A percentile compares a stretch with the other conserved stretches of the same genome.
These are phyloP conservation scores for Sapajus apella DNA, from an alignment of 2,113 vertebrate genomes.

Conservation along the genomic window DNA sequence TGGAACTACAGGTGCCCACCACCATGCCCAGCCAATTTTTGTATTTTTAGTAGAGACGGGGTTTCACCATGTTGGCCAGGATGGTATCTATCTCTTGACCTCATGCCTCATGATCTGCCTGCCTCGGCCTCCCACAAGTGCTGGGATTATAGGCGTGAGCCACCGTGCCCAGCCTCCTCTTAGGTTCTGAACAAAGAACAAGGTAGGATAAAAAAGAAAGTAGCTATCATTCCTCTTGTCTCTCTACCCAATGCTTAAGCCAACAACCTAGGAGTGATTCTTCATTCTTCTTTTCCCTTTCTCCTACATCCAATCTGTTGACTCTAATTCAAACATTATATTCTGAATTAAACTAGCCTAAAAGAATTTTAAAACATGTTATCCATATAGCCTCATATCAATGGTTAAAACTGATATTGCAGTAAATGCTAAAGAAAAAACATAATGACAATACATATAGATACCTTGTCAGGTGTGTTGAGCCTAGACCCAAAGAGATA, in stretches of 20 bases:
- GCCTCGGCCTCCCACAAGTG: no score
- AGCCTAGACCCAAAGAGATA: constrained; percentile 93
- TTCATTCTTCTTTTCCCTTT: neutral
- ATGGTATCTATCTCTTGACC: no score
- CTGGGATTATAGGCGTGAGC: no score
- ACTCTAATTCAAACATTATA: constrained; percentile 25
- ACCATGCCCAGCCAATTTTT: no score
- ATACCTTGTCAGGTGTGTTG: constrained; percentile 92
- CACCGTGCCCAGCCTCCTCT: neutral
- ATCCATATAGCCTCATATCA: neutral
- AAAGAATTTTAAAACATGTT: constrained; percentile 9
- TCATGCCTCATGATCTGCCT: no score
- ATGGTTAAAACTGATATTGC: constrained; percentile 21
- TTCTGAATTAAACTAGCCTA: neutral
- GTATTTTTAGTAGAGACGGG: no score
- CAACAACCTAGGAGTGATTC: neutral
- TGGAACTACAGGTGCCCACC: no score
- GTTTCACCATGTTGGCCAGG: no score
- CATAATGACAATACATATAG: neutral
- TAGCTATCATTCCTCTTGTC: neutral
- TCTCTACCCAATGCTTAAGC: neutral
- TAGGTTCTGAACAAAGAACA: neutral
- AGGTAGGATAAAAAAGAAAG: neutral
- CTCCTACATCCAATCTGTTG: neutral
- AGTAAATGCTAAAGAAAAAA: constrained; percentile 40